Conservation (phyloP, 2,113 vertebrate species). For the Syngnathus scovelli region DNA sequence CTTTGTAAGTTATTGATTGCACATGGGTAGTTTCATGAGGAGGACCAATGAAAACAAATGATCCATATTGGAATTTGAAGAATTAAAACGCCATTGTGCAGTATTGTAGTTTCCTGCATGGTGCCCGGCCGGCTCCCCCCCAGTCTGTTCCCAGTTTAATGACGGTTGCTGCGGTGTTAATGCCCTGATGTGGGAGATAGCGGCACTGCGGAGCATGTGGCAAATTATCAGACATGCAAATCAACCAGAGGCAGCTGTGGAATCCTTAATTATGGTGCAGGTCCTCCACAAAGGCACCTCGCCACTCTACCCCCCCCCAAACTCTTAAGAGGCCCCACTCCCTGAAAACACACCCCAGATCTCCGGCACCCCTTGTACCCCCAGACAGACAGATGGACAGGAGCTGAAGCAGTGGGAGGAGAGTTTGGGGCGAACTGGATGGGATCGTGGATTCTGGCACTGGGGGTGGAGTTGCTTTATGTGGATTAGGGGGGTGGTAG, state of each 20-base stretch:
- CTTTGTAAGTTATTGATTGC: neutral
- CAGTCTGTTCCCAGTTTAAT: constrained; percentile 49
- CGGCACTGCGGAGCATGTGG: constrained; percentile 60
- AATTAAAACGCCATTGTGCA: constrained; percentile 26
- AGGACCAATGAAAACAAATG: neutral
- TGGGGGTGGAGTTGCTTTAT: constrained; percentile 25
- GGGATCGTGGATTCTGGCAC: constrained; percentile 30
- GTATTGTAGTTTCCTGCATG: constrained; percentile 41
- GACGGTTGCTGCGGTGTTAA: constrained; percentile 54
- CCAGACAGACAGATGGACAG: constrained; percentile 64
- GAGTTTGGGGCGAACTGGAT: constrained; percentile 39
- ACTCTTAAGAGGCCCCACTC: constrained; percentile 6
- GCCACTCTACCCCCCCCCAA: constrained; percentile 23
- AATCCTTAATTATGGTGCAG: constrained; percentile 65
- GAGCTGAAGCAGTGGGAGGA: constrained; percentile 37
- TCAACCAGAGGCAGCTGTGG: constrained; percentile 68
- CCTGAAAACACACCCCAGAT: constrained; percentile 24
- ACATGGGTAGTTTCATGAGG: constrained; percentile 1
- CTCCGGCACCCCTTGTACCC: constrained; percentile 47
- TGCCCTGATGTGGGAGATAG: constrained; percentile 62
- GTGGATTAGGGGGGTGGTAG: constrained; percentile 11
- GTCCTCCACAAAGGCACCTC: constrained; percentile 63
- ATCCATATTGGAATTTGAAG: constrained; percentile 12
- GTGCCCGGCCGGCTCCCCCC: constrained; percentile 40
- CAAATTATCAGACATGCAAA: constrained; percentile 73